Percentiles rank a stretch among this genome's conserved stretches.
Evolutionary conservation across 2,113 vertebrate species (phyloP).

Genomic region (Psittacula cyanocephala): DNA sequence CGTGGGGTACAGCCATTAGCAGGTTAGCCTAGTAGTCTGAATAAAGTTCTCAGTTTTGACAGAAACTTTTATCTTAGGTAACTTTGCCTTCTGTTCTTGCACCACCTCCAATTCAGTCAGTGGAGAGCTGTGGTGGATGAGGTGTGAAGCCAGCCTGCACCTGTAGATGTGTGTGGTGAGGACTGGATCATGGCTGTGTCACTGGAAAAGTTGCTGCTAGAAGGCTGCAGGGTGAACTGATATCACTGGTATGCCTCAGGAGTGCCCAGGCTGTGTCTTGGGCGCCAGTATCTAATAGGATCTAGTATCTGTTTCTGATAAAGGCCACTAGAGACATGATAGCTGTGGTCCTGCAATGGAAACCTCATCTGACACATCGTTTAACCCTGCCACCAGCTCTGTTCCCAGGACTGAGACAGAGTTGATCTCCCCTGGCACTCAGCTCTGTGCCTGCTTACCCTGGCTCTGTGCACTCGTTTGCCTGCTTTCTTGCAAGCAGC

Average conservation of each 20-base stretch:
- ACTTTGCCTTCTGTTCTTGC: not conserved
- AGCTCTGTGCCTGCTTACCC: not conserved
- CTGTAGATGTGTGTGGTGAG: not conserved
- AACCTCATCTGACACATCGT: not conserved
- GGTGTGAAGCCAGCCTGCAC: not conserved
- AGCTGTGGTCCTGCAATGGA: not conserved
- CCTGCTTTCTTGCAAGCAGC: not conserved
- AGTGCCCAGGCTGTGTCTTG: accelerated
- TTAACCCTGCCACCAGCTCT: not conserved
- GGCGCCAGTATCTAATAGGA: not conserved
- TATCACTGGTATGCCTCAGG: not conserved
- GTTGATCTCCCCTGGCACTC: not conserved
- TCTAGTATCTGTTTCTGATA: not conserved
- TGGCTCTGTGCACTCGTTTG: not conserved
- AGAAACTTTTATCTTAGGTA: not conserved
- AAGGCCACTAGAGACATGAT: not conserved
- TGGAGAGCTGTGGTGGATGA: not conserved
- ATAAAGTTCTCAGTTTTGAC: not conserved
- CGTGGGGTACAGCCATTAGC: not conserved
- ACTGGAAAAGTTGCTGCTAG: not conserved
- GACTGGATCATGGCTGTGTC: not conserved
- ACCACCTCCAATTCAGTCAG: not conserved
- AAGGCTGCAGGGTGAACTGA: not conserved
- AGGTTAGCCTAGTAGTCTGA: not conserved
- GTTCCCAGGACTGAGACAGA: not conserved